Evolutionary conservation across 2,113 vertebrate species (phyloP), one percentile per base, ranked within the genome.

Genomic region (Elanus axillaris): DNA sequence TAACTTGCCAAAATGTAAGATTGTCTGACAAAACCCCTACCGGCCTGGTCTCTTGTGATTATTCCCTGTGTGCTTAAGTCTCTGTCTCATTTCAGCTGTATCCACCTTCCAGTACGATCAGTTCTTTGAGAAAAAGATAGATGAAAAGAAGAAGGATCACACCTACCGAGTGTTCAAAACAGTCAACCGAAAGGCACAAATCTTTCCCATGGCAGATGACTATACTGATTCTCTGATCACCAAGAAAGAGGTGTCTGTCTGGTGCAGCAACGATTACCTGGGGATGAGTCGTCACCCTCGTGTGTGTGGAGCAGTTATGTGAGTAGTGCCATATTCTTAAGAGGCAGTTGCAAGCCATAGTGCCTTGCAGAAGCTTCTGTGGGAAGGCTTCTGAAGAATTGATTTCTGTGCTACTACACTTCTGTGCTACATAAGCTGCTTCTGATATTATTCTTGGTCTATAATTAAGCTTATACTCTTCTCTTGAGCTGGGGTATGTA

Each of bases 211-310:
- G 99, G 99, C 99, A 2, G 99, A 99, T 0, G 98, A 99, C 95
- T 99, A 99, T 66, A 98, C 98, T 0, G 97, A 98, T 31, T 99
- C 99, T 15, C 97, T 99, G 36, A 96, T 97, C 63, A 98, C 97
- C 42, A 99, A 98, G 91, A 98, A 98, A 43, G 98, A 99, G 42
- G 99, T 99, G 93, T 99, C 99, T 0, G 99, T 99, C 5, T 99
- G 99, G 99, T 99, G 99, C 97, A 99, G 99, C 98, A 99, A 99
- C 1, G 99, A 99, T 90, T 99, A 99, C 96, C 98, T 99, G 62
- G 99, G 99, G 55, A 99, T 99, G 99, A 99, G 99, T 95, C 98
- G 99, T 34, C 99, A 99, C 91, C 99, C 99, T 7, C 98, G 98
- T 7, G 99, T 99, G 29, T 98, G 99, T 42, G 98, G 98, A 73